A percentile compares a stretch with the other conserved stretches of the same genome.
These are phyloP conservation scores for Brachypodius melanocephalos DNA, from an alignment of 2,113 vertebrate genomes.

Conservation along the genomic window DNA sequence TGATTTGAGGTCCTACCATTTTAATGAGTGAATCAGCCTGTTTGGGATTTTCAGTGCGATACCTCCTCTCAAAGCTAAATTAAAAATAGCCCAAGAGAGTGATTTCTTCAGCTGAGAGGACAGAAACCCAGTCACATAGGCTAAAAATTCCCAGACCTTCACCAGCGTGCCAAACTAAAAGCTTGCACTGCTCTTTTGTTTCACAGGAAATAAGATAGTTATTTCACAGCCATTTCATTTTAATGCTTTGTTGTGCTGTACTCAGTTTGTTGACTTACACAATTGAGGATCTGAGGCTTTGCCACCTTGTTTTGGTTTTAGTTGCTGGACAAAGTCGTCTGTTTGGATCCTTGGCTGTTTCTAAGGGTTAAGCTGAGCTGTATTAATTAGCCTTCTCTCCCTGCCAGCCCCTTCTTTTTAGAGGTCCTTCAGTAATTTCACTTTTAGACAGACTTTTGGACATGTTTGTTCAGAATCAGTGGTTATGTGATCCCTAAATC, in stretches of 20 bases:
- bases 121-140: background rate
- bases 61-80: background rate
- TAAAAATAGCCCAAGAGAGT: background rate
- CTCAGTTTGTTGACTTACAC: fast-evolving
- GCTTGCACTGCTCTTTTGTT: background rate
- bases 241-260: background rate
- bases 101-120: background rate
- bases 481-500: background rate
- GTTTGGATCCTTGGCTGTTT: background rate
- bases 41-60: background rate
- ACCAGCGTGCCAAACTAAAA: background rate
- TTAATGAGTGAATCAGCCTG: background rate
- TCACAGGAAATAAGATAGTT: background rate
- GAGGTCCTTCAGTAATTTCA: background rate
- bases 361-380: background rate
- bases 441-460: background rate
- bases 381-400: background rate
- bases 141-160: background rate
- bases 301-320: background rate
- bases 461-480: background rate
- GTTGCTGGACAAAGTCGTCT: background rate
- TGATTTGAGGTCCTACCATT: background rate
- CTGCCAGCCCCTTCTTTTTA: background rate
- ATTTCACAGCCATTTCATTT: background rate
- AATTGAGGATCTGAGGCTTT: background rate